Conservation (phyloP, 1,140 invertebrate genomes). For the Drosophila pachea region DNA sequence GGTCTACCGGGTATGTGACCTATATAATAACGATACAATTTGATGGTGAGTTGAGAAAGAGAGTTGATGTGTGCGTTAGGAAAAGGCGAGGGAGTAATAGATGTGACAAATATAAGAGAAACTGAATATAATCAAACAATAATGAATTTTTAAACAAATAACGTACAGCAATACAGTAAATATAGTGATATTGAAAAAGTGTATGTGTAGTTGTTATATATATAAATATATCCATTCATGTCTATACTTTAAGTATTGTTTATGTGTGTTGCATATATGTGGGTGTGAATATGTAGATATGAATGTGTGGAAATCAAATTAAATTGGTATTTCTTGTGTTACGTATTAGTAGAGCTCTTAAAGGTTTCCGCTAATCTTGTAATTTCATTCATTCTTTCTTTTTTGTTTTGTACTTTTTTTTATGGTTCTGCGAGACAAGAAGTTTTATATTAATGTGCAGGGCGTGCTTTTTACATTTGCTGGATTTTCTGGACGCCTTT, state of each 20-base stretch:
- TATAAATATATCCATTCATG: conserved; percentile 26
- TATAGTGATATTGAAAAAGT: conserved; percentile 23
- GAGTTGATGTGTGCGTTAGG: conserved; percentile 58
- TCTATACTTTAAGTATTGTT: conserved; percentile 31
- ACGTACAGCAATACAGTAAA: conserved; percentile 44
- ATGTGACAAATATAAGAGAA: conserved; percentile 27
- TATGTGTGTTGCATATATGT: conserved; percentile 66
- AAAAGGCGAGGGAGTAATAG: conserved; percentile 31
- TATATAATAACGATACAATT: conserved; percentile 79
- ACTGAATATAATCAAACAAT: conserved; percentile 20
- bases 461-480: conserved; percentile 40
- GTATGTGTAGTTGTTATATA: conserved; percentile 24
- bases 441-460: conserved; percentile 32
- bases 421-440: conserved; percentile 26
- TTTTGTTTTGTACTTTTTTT: conserved; percentile 3
- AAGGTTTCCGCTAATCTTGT: background rate
- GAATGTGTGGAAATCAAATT: conserved; percentile 30
- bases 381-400: conserved; percentile 1
- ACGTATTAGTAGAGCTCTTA: conserved; percentile 47
- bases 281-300: conserved; percentile 28
- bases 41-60: conserved; percentile 77
- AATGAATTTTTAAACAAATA: conserved; percentile 28
- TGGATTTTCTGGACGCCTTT: conserved; percentile 30
- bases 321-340: conserved; percentile 27
- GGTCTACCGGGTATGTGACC: conserved; percentile 84